phyloP scores from a whole-genome alignment of 2,888 invertebrate genomes.

The Sepioteuthis lessoniana region DNA sequence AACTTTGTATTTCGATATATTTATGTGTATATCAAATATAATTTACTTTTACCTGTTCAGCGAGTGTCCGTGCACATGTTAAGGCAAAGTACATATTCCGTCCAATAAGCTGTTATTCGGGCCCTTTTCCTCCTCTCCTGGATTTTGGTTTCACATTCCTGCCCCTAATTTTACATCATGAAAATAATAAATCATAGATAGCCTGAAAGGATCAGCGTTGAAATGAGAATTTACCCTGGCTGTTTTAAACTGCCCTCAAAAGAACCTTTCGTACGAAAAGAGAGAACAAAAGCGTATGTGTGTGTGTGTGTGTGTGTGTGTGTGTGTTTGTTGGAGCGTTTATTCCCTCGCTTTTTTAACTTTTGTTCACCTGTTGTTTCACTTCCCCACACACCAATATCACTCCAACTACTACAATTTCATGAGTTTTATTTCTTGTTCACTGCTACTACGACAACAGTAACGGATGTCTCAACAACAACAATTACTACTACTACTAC shows the following conservation, averaged over 20 bases:
- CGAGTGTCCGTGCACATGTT: background rate
- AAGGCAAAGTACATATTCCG: background rate
- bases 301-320: background rate
- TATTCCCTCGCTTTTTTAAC: background rate
- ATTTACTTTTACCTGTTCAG: background rate
- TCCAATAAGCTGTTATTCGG: background rate
- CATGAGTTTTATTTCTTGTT: background rate
- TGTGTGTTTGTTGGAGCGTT: background rate
- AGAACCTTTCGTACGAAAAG: background rate
- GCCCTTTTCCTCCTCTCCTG: background rate
- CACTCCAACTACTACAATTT: background rate
- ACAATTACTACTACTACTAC: background rate
- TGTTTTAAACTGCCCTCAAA: background rate
- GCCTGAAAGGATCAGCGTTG: no score
- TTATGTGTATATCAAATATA: background rate
- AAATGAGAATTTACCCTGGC: no score
- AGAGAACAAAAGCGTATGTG: background rate
- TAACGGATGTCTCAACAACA: background rate
- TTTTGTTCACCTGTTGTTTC: background rate
- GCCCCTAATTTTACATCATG: background rate
- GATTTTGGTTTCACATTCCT: background rate
- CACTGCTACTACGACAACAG: background rate
- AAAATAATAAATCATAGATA: background rate
- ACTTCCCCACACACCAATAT: background rate
- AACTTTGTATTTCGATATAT: background rate